These are phyloP conservation scores for Neomorphus geoffroyi DNA, from an alignment of 2,797 vertebrate genomes.

Conservation along the genomic window DNA sequence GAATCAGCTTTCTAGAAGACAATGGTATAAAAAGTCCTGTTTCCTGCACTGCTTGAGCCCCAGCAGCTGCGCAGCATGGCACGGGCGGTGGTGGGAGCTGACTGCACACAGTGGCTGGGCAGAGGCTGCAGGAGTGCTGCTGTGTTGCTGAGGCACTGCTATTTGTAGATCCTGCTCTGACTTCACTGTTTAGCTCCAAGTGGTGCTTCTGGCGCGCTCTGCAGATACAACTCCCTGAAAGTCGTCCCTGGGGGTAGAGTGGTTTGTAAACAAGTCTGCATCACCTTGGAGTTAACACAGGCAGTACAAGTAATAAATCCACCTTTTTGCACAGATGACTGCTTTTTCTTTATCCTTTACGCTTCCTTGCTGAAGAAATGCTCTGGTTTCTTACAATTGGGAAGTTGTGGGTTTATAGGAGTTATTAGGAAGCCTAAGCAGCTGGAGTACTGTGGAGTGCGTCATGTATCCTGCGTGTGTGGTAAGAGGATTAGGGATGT, in stretches of 20 bases:
- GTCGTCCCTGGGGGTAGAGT: not conserved
- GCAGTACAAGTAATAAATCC: not conserved
- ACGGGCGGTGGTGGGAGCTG: rapidly evolving
- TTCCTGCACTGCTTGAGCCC: not conserved
- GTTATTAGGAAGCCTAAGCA: not conserved
- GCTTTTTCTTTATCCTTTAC: not conserved
- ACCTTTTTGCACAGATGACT: not conserved
- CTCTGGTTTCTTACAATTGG: not conserved
- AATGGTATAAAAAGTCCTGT: too few relatives aligned
- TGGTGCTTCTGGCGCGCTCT: not conserved
- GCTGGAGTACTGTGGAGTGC: not conserved
- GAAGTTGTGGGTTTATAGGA: not conserved
- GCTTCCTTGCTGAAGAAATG: not conserved
- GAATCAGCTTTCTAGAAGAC: not conserved
- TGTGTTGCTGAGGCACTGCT: not conserved
- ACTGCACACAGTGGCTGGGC: not conserved
- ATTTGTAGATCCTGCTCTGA: not conserved
- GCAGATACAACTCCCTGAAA: not conserved
- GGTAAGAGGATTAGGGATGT: constrained; percentile 6
- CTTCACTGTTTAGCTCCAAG: not conserved
- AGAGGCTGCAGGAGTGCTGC: not conserved
- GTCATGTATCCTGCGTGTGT: not conserved
- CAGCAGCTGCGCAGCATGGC: rapidly evolving
- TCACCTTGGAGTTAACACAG: not conserved
- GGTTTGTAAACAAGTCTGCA: not conserved